A percentile compares a stretch with the other conserved stretches of the same genome.
phyloP scores from a whole-genome alignment of 2,113 vertebrate genomes.

The Ictidomys tridecemlineatus region DNA sequence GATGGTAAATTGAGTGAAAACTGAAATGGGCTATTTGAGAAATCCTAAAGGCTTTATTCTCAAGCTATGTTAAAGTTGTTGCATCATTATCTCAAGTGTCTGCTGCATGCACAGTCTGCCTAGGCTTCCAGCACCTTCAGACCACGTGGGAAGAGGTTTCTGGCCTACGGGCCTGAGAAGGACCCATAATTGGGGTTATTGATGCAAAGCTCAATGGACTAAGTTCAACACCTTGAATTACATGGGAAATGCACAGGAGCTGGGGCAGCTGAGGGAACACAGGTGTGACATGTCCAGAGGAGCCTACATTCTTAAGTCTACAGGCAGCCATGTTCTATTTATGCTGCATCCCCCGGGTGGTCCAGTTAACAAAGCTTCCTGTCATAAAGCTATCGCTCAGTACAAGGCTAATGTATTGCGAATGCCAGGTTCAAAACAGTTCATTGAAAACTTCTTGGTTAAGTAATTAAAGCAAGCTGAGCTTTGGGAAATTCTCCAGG shows the following conservation, averaged over 20 bases:
- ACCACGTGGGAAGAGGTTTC: not conserved
- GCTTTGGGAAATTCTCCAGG: slow-evolving; percentile 79
- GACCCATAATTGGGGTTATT: slow-evolving; percentile 47
- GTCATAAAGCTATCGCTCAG: slow-evolving; percentile 80
- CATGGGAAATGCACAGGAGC: slow-evolving; percentile 65
- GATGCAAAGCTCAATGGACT: slow-evolving; percentile 43
- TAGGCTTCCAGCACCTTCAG: not conserved
- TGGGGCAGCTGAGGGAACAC: slow-evolving; percentile 43
- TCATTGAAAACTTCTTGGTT: slow-evolving; percentile 83
- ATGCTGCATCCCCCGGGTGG: slow-evolving; percentile 72
- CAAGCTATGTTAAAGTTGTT: not conserved
- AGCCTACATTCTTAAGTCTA: slow-evolving; percentile 41
- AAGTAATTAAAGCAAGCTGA: slow-evolving; percentile 84
- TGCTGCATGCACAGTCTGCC: not conserved
- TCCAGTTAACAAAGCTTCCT: slow-evolving; percentile 81
- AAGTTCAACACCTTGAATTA: slow-evolving; percentile 72
- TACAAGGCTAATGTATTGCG: slow-evolving; percentile 70
- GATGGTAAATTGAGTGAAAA: slow-evolving; percentile 17
- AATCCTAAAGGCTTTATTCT: not conserved
- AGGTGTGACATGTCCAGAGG: slow-evolving; percentile 65
- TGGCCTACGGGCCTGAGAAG: not conserved
- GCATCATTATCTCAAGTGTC: not conserved
- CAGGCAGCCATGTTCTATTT: slow-evolving; percentile 45
- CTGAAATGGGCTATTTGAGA: not conserved
- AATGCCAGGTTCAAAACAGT: slow-evolving; percentile 83